Evolutionary conservation across 2,797 vertebrate genomes (phyloP).

Genomic region (Myripristis murdjan): DNA sequence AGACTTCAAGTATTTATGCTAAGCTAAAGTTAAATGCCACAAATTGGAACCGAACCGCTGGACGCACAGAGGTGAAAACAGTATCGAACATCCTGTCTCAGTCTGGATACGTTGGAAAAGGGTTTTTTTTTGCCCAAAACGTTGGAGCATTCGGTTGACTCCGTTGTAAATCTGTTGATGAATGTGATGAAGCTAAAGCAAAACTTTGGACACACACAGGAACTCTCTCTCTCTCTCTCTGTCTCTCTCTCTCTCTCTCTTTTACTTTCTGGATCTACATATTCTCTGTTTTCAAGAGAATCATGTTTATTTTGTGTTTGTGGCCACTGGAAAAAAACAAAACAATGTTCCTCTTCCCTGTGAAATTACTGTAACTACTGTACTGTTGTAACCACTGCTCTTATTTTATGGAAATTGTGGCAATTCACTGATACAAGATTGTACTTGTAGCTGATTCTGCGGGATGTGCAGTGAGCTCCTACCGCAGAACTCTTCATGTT

Average conservation of each 20-base stretch:
- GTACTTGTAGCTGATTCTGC: not conserved
- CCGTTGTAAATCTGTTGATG: slow-evolving; percentile 45
- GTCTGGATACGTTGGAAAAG: no score
- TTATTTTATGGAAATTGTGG: slow-evolving; percentile 13
- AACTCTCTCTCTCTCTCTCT: not conserved
- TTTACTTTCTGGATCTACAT: slow-evolving; percentile 46
- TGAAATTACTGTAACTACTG: slow-evolving; percentile 9
- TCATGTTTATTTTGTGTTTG: slow-evolving; percentile 15
- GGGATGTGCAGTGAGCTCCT: not conserved
- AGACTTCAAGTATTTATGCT: no score
- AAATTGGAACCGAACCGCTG: no score
- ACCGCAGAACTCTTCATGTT: no score
- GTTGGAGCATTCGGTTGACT: no score
- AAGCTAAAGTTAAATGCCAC: no score
- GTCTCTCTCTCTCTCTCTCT: not conserved
- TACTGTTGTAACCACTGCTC: slow-evolving; percentile 17
- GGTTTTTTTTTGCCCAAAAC: no score
- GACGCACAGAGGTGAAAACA: no score
- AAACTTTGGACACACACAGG: not conserved
- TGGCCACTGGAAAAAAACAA: slow-evolving; percentile 19
- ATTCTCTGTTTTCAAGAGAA: slow-evolving; percentile 78
- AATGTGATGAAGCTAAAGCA: slow-evolving; percentile 38
- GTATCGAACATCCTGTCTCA: no score
- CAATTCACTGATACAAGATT: slow-evolving; percentile 29
- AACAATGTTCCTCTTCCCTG: not conserved